Evolutionary conservation across 2,888 invertebrate genomes (phyloP).

Genomic region (Aethes cnicana): DNA sequence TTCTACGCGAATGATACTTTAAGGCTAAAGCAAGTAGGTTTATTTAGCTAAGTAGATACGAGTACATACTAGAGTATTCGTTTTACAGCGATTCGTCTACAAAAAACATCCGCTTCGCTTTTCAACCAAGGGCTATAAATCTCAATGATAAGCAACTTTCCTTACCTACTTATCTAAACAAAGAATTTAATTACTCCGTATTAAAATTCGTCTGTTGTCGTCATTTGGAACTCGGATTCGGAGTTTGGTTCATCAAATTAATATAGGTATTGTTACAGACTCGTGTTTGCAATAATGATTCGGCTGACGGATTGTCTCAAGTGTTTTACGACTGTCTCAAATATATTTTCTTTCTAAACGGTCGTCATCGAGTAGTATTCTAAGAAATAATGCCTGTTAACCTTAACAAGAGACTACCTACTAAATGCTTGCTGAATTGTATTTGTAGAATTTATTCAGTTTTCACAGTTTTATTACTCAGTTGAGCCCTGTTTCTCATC

Average conservation of each 20-base stretch:
- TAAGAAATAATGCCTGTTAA: too few relatives aligned
- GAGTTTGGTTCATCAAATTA: slow-evolving; percentile 44
- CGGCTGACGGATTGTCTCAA: slow-evolving; percentile 2
- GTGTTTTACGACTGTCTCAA: slow-evolving; percentile 7
- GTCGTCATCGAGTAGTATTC: too few relatives aligned
- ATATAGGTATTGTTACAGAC: slow-evolving; percentile 33
- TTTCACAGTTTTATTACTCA: too few relatives aligned
- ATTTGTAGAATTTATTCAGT: too few relatives aligned
- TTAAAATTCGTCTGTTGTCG: slow-evolving; percentile 39
- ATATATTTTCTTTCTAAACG: too few relatives aligned
- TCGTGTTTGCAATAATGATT: slow-evolving; percentile 39
- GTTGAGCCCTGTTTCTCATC: too few relatives aligned
- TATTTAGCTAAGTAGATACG: too few relatives aligned
- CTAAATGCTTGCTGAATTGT: too few relatives aligned
- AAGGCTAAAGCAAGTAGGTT: too few relatives aligned
- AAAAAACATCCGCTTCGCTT: slow-evolving; percentile 16
- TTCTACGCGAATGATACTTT: too few relatives aligned
- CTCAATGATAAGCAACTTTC: slow-evolving; percentile 22
- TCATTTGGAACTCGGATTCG: slow-evolving; percentile 39
- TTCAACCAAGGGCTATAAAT: slow-evolving; percentile 26
- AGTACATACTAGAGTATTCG: too few relatives aligned
- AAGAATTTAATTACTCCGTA: slow-evolving; percentile 42
- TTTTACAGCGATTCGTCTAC: slow-evolving; percentile 7
- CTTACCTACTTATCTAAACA: slow-evolving; percentile 32
- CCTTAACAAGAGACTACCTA: too few relatives aligned